Percentiles rank a stretch among this genome's conserved stretches.
Conservation (phyloP, 2,888 invertebrate genomes). For the Apodemia duryi region DNA sequence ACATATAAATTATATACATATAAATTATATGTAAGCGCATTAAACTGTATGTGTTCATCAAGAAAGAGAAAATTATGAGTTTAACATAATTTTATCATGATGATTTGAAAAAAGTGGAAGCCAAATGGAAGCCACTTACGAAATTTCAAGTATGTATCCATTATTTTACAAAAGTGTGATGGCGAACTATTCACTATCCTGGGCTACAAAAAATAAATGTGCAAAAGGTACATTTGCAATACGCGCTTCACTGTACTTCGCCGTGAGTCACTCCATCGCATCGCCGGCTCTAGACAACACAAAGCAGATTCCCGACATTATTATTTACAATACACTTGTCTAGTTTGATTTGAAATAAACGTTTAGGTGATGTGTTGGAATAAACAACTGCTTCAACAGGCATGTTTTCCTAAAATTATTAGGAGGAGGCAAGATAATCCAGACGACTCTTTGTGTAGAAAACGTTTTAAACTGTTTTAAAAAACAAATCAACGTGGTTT, state of each 20-base stretch:
- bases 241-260: background rate
- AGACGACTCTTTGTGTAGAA: background rate
- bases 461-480: background rate
- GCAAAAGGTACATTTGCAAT: background rate
- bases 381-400: background rate
- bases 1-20: no score
- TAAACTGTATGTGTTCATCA: no score
- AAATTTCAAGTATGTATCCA: no score
- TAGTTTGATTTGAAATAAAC: conserved; percentile 14
- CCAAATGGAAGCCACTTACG: no score
- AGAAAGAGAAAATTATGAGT: no score
- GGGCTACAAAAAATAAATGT: no score
- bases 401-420: background rate
- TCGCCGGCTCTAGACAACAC: background rate
- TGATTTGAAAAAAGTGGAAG: no score
- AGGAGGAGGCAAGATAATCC: background rate
- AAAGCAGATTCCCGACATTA: background rate
- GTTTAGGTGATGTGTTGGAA: background rate
- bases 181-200: no score
- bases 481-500: background rate
- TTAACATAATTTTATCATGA: no score
- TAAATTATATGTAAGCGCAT: no score
- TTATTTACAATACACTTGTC: conserved; percentile 7
- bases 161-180: no score
- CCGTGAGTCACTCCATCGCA: background rate